phyloP scores from a whole-genome alignment of 2,888 invertebrate species.

The Synanthedon vespiformis region DNA sequence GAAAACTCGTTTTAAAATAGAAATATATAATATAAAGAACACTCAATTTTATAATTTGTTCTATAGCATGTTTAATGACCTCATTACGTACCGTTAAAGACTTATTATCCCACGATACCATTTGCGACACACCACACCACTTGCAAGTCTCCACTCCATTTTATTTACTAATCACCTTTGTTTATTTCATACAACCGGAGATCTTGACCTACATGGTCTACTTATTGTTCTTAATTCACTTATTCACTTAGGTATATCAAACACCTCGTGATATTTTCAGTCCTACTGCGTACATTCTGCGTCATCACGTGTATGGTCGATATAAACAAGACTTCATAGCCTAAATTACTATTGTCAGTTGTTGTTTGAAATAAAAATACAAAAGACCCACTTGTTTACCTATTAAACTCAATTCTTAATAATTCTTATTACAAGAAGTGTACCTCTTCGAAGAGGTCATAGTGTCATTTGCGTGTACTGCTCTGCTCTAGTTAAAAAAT shows the following conservation, averaged over 20 bases:
- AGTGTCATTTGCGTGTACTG: no score
- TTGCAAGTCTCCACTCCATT: neutral
- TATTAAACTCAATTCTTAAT: neutral
- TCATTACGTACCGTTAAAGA: neutral
- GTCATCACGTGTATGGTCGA: neutral
- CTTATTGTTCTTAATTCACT: conserved; percentile 39
- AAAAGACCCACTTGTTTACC: neutral
- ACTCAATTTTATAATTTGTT: no score
- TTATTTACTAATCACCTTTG: conserved; percentile 7
- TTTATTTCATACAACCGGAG: conserved; percentile 22
- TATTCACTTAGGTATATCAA: conserved; percentile 14
- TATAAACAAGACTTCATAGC: neutral
- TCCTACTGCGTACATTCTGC: neutral
- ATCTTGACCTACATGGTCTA: conserved; percentile 50
- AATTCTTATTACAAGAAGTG: no score
- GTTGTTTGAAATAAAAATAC: neutral
- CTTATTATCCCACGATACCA: neutral
- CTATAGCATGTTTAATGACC: neutral
- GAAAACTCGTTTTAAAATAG: no score
- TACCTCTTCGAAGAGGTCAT: no score
- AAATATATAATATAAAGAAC: no score
- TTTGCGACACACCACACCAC: neutral
- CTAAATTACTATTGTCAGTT: neutral
- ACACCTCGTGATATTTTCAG: conserved; percentile 8
- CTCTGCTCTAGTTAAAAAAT: no score